A percentile compares a stretch with the other conserved stretches of the same genome.
Conservation (phyloP, 2,797 vertebrate species). For the Gallinago solitaria region DNA sequence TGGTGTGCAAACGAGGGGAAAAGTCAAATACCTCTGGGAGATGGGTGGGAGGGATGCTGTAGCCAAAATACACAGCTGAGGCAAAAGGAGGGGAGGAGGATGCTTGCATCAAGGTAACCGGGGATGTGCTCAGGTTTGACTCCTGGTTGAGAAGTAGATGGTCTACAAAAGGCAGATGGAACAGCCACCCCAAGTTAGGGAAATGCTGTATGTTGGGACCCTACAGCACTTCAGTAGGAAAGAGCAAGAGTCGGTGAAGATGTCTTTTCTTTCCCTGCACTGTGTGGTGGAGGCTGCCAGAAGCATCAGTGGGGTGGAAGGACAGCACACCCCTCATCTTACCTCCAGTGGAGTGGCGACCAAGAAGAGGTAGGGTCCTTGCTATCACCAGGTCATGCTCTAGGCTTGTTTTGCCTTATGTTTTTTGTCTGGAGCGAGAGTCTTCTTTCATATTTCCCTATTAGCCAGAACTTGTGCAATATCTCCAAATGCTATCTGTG, state of each 20-base stretch:
- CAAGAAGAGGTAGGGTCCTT: not conserved
- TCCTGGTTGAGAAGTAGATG: not conserved
- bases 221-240: not conserved
- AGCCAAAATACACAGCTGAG: not conserved
- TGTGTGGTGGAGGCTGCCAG: not conserved
- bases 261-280: not conserved
- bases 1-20: not conserved
- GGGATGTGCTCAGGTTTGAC: not conserved
- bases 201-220: not conserved
- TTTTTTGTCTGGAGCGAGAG: not conserved
- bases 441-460: not conserved
- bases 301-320: accelerated
- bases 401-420: not conserved
- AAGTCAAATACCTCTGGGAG: not conserved
- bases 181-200: not conserved
- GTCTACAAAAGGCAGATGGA: not conserved
- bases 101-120: not conserved
- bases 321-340: not conserved
- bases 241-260: not conserved
- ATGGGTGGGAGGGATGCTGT: not conserved
- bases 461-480: not conserved
- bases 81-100: not conserved
- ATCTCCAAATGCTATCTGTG: not conserved
- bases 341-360: not conserved
- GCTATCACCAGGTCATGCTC: not conserved